Evolutionary conservation across 1,140 invertebrate genomes (phyloP), one percentile per base, ranked within the genome.

Genomic region (Drosophila nannoptera): DNA sequence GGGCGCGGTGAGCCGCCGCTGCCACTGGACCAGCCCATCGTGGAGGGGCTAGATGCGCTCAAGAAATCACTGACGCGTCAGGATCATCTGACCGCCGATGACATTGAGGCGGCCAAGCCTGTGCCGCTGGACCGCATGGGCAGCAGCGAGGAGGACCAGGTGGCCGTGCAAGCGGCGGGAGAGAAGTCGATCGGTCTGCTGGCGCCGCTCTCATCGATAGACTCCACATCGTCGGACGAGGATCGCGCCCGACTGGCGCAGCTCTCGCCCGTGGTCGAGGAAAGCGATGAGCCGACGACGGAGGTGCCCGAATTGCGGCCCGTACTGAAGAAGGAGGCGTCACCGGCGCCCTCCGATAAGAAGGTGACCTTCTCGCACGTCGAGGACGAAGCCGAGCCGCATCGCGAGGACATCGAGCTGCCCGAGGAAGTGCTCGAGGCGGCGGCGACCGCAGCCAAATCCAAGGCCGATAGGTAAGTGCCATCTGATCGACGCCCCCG

Each of bases 331-430:
- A 89, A 83, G 36, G 88, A 90, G 62, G 43, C 88, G 7, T 89
- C 89, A 4, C 88, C 87, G 36, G 84, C 87, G 12, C 87, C 87
- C 5, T 86, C 80, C 9, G 88, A 89, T 49, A 89, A 89, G 48
- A 89, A 89, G 63, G 88, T 89, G 0, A 89, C 88, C n/a, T 89
- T 89, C 56, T 89, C 88, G 0, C 88, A 88, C 35, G 73, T 88
- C 4, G 88, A 89, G 50, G 88, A 89, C 45, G 88, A 89, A 45
- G 88, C 88, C 12, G 88, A 89, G 46, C 88, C 87, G 9, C 87
- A 88, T 65, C 77, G 83, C 5, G 88, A 88, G 59, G 87, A 90
- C 32, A 77, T 89, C 31, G 88, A 89, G 33, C 55, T 88, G 59
- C 78, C 87, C 42, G 78, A 86, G 12, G 78, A 88, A 32, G 71